Base-by-base conservation (phyloP, 2,888 invertebrate genomes). In the Morinoia aosen region DNA sequence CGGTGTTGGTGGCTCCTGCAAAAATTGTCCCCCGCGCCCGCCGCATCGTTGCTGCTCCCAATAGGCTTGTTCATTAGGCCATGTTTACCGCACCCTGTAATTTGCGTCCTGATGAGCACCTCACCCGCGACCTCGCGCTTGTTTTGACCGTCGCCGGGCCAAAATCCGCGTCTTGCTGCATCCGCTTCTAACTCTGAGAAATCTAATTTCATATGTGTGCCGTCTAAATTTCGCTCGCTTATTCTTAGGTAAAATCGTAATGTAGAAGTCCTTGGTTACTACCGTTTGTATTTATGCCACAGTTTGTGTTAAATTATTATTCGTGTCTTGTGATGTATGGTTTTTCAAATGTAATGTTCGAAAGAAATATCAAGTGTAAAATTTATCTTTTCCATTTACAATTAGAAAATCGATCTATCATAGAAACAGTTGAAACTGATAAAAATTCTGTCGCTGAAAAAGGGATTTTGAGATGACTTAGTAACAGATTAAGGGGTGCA, bases 41-140 rank as follows among this genome's bases (percentile, higher is more conserved):
- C 39, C 90, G 3, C 90, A 39, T 39, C 90, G 40, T 90, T 12
- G 14, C 48, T 40, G 48, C 90, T 90, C 90, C 90, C 90, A 90
- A 90, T 90, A 90, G 90, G 39, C 90, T 39, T 90, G 40, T 90
- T 90, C 90, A 90, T 90, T 90, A 90, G 40, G 90, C 90, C 40
- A 90, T 90, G 90, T 90, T 90, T 90, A 90, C 90, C 90, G 90
- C 90, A 90, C 40, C 48, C 19, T 90, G 90, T 90, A 90, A 90
- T 90, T 90, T 90, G 90, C 90, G 90, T 90, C 40, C 90, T 90
- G 40, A 90, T 90, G 90, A 90, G 90, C 90, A 14, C 8, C 39
- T 90, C 90, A 14, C 90, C 39, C 90, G 40, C 90, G 12, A 48
- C 40, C 40, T 14, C 10, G 4, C 90, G 39, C 90, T 40, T 90